Evolutionary conservation across 2,113 vertebrate genomes (phyloP).

Genomic region (Poeciliopsis retropinna): DNA sequence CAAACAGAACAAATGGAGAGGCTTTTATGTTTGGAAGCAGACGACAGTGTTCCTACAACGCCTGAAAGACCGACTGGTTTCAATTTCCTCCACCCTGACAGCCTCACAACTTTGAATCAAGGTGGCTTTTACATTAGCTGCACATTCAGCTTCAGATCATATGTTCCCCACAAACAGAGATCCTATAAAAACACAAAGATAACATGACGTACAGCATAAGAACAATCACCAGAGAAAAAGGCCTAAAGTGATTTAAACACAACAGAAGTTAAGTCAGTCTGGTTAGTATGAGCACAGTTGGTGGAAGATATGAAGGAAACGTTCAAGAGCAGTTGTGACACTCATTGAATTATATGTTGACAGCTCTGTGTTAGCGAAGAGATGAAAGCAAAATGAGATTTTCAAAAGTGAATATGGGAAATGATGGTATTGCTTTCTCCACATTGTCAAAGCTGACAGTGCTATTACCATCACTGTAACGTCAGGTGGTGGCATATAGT

Average conservation of each 20-base stretch:
- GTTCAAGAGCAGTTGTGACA: conserved; percentile 41
- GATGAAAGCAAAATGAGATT: conserved; percentile 74
- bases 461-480: conserved; percentile 59
- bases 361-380: conserved; percentile 65
- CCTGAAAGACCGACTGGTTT: conserved; percentile 60
- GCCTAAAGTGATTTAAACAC: conserved; percentile 32
- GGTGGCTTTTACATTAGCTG: conserved; percentile 17
- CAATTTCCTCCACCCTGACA: conserved; percentile 69
- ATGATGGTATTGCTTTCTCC: conserved; percentile 68
- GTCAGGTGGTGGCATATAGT: conserved; percentile 49
- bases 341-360: conserved; percentile 72
- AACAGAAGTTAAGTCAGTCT: conserved; percentile 17
- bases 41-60: conserved; percentile 44
- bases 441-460: conserved; percentile 72
- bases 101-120: conserved; percentile 46
- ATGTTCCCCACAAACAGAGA: background rate
- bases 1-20: background rate
- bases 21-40: conserved; percentile 23
- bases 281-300: conserved; percentile 4
- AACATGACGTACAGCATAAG: background rate
- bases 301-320: conserved; percentile 41
- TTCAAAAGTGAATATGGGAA: conserved; percentile 70
- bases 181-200: background rate
- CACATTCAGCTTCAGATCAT: conserved; percentile 51
- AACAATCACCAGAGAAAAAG: conserved; percentile 27